Percentiles rank a stretch among this genome's conserved stretches.
phyloP scores from a whole-genome alignment of 2,888 invertebrate genomes.

The Plagodis pulveraria region DNA sequence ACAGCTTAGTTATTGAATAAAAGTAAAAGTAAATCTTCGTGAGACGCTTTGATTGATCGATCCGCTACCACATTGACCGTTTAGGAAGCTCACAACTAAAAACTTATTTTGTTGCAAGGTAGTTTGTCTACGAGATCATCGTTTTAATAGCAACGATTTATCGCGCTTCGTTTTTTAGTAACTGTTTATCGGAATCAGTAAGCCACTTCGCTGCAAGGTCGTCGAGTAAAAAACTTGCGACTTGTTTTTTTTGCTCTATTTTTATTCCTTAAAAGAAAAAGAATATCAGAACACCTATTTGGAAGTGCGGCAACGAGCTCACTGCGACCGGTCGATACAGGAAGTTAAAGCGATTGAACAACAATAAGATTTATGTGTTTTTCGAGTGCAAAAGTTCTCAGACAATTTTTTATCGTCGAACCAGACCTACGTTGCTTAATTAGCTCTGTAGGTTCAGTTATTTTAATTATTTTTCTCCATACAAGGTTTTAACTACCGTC shows the following conservation, averaged over 20 bases:
- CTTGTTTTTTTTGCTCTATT: conserved; percentile 77
- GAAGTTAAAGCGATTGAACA: conserved; percentile 77
- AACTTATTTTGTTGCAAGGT: conserved; percentile 49
- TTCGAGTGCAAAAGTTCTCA: conserved; percentile 58
- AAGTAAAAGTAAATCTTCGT: conserved; percentile 78
- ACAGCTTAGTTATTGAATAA: conserved; percentile 71
- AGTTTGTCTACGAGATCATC: conserved; percentile 41
- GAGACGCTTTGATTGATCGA: conserved; percentile 62
- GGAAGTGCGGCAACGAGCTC: conserved; percentile 65
- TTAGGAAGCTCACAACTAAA: conserved; percentile 59
- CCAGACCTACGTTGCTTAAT: conserved; percentile 33
- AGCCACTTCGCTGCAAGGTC: conserved; percentile 79
- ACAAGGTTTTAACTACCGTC: neutral
- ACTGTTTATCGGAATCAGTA: conserved; percentile 77
- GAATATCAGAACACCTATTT: conserved; percentile 80
- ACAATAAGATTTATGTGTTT: conserved; percentile 80
- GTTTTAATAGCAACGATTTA: conserved; percentile 69
- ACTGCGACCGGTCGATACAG: conserved; percentile 74
- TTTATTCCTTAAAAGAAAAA: conserved; percentile 74
- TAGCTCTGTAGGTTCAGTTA: conserved; percentile 20
- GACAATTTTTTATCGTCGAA: conserved; percentile 38
- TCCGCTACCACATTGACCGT: conserved; percentile 50
- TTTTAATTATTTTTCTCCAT: conserved; percentile 11
- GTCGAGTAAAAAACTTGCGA: conserved; percentile 70
- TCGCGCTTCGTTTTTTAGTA: conserved; percentile 74